phyloP scores from a whole-genome alignment of 2,113 vertebrate species.

The Nipponia nippon region DNA sequence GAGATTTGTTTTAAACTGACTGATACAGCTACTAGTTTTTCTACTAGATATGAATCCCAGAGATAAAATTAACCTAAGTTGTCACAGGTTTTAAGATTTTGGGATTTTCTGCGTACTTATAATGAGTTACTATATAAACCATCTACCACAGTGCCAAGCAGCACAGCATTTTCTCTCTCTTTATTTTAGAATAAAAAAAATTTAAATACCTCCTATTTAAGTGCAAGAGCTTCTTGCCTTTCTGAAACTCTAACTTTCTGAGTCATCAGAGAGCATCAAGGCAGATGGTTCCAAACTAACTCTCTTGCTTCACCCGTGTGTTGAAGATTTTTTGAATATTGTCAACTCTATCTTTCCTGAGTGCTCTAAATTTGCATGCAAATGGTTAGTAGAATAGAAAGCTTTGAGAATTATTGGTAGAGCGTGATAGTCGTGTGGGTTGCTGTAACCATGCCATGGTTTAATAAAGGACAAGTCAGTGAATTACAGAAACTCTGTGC shows the following conservation, averaged over 20 bases:
- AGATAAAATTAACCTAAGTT: background rate
- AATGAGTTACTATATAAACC: background rate
- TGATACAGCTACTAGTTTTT: background rate
- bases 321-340: background rate
- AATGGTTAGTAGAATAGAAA: background rate
- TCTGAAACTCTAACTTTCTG: background rate
- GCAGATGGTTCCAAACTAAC: background rate
- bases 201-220: background rate
- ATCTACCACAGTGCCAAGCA: background rate
- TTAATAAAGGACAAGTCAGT: background rate
- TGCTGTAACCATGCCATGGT: background rate
- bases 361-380: background rate
- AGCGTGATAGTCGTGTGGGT: background rate
- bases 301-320: background rate
- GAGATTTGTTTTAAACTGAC: background rate
- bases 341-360: background rate
- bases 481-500: background rate
- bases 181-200: background rate
- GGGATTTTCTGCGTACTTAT: background rate
- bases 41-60: background rate
- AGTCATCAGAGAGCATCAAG: background rate
- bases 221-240: background rate
- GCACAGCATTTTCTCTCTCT: background rate
- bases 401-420: background rate
- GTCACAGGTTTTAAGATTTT: background rate